Evolutionary conservation across 2,113 vertebrate species (phyloP), one percentile per base, ranked within the genome.

Genomic region (Gallinago undulata): DNA sequence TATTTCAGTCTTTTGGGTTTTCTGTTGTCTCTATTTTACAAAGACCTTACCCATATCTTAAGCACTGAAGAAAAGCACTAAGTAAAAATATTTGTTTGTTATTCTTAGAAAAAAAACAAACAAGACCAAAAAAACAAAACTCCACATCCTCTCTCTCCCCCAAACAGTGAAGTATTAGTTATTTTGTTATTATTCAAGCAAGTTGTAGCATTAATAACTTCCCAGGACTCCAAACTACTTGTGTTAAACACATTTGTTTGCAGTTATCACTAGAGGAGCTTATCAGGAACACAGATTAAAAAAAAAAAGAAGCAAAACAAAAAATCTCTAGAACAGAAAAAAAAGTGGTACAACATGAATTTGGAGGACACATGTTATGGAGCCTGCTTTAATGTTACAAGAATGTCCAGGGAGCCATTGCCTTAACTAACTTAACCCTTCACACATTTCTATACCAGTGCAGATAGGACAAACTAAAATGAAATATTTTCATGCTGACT

Each of bases 231-330:
- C 18, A 80, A 8, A 5, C 5, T 48, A 15, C 23, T 69, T 47
- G 4, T 47, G 13, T 57, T 57, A 57, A 48, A 3, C 23, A 68
- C 21, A 24, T 73, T 73, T 81, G 8, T 51, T 73, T 64, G 19
- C 18, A 53, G 6, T 17, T 76, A 19, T 51, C 59, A 21, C 4
- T 25, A n/a, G 10, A 79, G 31, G 57, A 72, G 18, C 0, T 9
- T 4, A 45, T 64, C 22, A 60, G 48, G 11, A 83, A 17, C 2
- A 5, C 19, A 50, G 31, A 13, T 41, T 21, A 88, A 28, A 28
- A 53, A 27, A 53, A 27, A 16, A 53, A 28, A 21, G 22, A 8
- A n/a, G 0, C 1, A 48, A 59, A 64, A 10, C 3, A 0, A 62
- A 64, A 83, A 72, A 2, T 4, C 3, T 5, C 2, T 11, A 60